Percentiles rank a stretch among this genome's conserved stretches.
phyloP scores from a whole-genome alignment of 92 coral and sea anemone species.

The Paragorgia papillata region DNA sequence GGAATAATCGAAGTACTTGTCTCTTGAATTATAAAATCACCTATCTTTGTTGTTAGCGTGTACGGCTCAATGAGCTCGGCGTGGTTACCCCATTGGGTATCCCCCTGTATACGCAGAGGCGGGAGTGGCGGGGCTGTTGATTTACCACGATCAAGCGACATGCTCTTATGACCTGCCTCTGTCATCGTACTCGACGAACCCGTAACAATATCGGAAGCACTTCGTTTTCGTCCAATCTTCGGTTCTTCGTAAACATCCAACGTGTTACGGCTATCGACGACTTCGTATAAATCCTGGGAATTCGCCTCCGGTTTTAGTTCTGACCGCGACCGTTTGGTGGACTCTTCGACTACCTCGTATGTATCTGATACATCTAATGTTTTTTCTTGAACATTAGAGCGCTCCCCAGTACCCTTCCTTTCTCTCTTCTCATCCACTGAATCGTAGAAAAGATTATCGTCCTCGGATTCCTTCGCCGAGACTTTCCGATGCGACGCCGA shows the following conservation, averaged over 20 bases:
- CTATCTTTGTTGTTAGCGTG: slow-evolving; percentile 15
- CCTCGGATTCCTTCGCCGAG: neutral
- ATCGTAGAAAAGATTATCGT: slow-evolving; percentile 7
- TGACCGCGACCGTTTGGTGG: neutral
- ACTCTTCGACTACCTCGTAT: neutral
- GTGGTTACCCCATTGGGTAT: neutral
- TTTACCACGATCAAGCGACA: neutral
- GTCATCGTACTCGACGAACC: neutral
- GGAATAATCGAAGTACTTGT: neutral
- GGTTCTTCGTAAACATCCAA: slow-evolving; percentile 6
- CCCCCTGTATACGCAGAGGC: neutral
- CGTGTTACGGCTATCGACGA: neutral
- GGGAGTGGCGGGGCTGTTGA: slow-evolving; percentile 7
- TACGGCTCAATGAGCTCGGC: slow-evolving; percentile 25
- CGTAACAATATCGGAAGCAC: slow-evolving; percentile 2
- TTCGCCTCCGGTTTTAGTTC: neutral
- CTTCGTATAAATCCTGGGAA: neutral
- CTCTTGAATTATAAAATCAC: slow-evolving; percentile 35
- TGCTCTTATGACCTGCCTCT: neutral
- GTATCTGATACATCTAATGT: neutral
- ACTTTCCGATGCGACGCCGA: neutral
- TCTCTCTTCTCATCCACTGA: slow-evolving; percentile 9
- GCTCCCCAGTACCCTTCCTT: no score
- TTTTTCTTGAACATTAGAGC: neutral
- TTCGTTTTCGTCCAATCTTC: neutral